Evolutionary conservation across 2,888 invertebrate genomes (phyloP).

Genomic region (Seira musarum): DNA sequence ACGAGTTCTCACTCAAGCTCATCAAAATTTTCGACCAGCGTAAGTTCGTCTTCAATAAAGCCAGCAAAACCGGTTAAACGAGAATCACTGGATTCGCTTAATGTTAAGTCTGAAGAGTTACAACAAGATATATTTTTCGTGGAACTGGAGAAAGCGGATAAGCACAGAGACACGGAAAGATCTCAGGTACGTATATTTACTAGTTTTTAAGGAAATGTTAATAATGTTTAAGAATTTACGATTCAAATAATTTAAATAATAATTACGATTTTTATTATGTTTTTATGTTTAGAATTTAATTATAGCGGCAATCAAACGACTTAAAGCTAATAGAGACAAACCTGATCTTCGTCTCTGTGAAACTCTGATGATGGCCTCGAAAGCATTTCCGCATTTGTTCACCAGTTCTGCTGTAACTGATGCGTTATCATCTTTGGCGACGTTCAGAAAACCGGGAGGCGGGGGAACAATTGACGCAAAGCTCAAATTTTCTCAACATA

Average conservation of each 20-base stretch:
- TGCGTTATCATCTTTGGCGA: slow-evolving; percentile 82
- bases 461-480: slow-evolving; percentile 53
- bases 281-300: slow-evolving; percentile 59
- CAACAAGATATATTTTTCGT: slow-evolving; percentile 58
- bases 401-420: slow-evolving; percentile 72
- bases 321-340: slow-evolving; percentile 85
- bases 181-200: slow-evolving; percentile 58
- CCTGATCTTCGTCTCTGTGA: slow-evolving; percentile 86
- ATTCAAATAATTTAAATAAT: too few species aligned
- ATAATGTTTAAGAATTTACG: too few species aligned
- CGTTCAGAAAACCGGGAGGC: slow-evolving; percentile 37
- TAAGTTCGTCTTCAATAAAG: slow-evolving; percentile 27
- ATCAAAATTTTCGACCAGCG: slow-evolving; percentile 6
- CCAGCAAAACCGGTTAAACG: slow-evolving; percentile 48
- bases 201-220: too few species aligned
- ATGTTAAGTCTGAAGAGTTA: slow-evolving; percentile 59
- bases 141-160: slow-evolving; percentile 59
- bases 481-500: slow-evolving; percentile 52
- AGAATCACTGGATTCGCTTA: slow-evolving; percentile 48
- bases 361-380: slow-evolving; percentile 77
- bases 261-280: too few species aligned
- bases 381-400: slow-evolving; percentile 55
- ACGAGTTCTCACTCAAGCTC: slow-evolving; percentile 1
- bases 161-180: slow-evolving; percentile 47
- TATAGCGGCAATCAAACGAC: slow-evolving; percentile 84